Evolutionary conservation across 2,113 vertebrate genomes (phyloP), one percentile per base, ranked within the genome.

Genomic region (Apteryx owenii): DNA sequence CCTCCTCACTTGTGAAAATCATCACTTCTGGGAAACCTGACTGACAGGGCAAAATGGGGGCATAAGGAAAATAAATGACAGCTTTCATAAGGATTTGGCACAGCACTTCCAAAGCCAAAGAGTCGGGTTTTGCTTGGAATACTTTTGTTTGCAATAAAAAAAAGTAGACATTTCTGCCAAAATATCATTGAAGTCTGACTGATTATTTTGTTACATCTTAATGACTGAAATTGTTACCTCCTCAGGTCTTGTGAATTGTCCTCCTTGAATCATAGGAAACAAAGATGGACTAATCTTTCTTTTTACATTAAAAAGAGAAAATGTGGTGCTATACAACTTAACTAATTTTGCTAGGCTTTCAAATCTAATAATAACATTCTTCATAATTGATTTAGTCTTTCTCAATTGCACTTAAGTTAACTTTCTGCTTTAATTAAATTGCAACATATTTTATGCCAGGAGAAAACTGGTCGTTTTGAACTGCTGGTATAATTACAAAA

Each of bases 351-450:
- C 75, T 88, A 91, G 68, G 87, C 64, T 91, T 80, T 71, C 36
- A 71, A 89, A 94, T 88, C 87, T 88, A 94, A 82, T 94, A 89
- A 85, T 80, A 93, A 84, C 38, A 50, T 93, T 94, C 84, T 68
- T 85, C 6, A 5, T 95, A 96, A 97, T 89, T 95, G 92, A 94
- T 88, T 94, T 91, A 81, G 71, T 75, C 87, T 89, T 92, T 81
- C 85, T 80, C 62, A 91, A 87, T 88, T 94, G 66, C 81, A 95
- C 81, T 78, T 85, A 87, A 97, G 92, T 91, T 93, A 90, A 60
- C 81, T 94, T 91, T 91, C 71, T 88, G 70, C 68, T 94, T 96
- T 97, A 95, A 97, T 97, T 97, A 95, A 97, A 94, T 91, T 42
- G 2, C 75, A 85, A 88, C 54, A 19, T 88, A 81, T 71, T 91